Evolutionary conservation across 2,113 vertebrate genomes (phyloP).

Genomic region (Chloroceryle aenea): DNA sequence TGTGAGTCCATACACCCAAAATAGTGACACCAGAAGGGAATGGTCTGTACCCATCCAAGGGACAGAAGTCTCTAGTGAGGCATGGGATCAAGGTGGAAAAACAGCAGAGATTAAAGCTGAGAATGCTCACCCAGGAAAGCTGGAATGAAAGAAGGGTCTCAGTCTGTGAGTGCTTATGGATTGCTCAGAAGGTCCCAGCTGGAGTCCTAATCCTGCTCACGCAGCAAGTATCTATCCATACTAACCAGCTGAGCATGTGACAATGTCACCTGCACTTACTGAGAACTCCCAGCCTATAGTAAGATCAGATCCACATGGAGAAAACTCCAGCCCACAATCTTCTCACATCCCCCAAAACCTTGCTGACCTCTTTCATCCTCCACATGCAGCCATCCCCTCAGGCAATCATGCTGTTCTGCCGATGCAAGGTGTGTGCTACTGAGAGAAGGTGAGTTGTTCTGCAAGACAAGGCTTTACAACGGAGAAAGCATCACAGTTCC

Average conservation of each 20-base stretch:
- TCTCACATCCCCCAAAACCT: background rate
- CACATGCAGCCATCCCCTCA: background rate
- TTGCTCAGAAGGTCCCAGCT: background rate
- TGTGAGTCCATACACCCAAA: background rate
- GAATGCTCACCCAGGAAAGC: background rate
- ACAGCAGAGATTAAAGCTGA: background rate
- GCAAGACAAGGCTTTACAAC: background rate
- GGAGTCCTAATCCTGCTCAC: background rate
- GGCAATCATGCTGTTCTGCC: background rate
- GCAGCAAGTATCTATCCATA: background rate
- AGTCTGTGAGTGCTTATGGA: background rate
- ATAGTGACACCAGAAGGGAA: background rate
- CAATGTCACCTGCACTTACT: background rate
- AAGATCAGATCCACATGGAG: background rate
- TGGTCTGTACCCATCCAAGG: background rate
- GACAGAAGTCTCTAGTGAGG: background rate
- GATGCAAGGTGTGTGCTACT: fast-evolving
- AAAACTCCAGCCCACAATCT: background rate
- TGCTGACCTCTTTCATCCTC: background rate
- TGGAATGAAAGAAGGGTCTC: background rate
- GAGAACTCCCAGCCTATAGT: background rate
- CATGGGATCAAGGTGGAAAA: background rate
- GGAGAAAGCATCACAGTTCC: background rate
- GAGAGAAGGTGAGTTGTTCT: background rate
- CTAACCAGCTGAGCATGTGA: background rate